Conservation (phyloP, 2,113 vertebrate species). For the Grammomys dolichurus region DNA sequence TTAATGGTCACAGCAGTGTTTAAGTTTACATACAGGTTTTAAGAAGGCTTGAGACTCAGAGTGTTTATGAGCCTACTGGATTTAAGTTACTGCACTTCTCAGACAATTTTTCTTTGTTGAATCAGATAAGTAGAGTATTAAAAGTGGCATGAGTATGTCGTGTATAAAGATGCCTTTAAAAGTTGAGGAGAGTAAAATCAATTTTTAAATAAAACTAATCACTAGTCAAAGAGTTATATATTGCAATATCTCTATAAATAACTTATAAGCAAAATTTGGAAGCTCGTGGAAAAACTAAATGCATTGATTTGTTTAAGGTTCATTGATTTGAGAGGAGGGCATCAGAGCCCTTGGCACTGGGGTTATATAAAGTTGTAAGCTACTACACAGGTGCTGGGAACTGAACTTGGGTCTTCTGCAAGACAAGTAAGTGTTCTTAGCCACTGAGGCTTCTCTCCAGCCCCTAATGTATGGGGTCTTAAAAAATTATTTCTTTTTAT, state of each 20-base stretch:
- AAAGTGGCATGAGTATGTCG: background rate
- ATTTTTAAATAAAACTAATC: background rate
- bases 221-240: background rate
- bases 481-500: background rate
- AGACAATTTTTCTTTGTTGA: background rate
- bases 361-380: background rate
- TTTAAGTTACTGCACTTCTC: background rate
- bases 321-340: background rate
- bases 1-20: background rate
- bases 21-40: background rate
- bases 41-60: background rate
- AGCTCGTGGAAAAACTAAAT: background rate
- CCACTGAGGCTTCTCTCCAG: background rate
- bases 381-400: background rate
- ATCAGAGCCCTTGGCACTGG: background rate
- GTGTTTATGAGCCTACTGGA: background rate
- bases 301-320: background rate
- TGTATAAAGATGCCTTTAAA: background rate
- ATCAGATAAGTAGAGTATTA: background rate
- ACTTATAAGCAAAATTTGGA: background rate
- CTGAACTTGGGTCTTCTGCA: background rate
- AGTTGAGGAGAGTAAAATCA: background rate
- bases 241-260: background rate
- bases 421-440: background rate
- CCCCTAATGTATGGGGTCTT: background rate